Conservation (phyloP, 1,140 invertebrate genomes). For the Subanguina moxae region DNA sequence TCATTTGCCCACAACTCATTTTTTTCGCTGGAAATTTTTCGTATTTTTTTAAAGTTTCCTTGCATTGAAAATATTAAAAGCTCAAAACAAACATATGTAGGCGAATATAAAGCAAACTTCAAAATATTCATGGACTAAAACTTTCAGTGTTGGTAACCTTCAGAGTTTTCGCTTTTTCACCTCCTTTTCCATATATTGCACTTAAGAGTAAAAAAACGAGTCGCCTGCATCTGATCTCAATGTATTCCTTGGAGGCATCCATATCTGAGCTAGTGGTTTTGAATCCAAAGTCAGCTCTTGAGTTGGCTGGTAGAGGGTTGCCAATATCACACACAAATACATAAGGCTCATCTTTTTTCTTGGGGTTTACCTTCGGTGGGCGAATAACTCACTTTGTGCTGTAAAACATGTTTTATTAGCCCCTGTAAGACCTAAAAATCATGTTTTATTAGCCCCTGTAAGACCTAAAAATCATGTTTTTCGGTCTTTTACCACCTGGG, state of each 20-base stretch:
- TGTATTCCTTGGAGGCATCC: conserved; percentile 40
- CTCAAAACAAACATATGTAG: too few relatives aligned
- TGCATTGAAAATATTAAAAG: too few relatives aligned
- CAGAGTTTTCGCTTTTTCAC: too few relatives aligned
- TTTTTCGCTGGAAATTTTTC: too few relatives aligned
- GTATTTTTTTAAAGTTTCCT: too few relatives aligned
- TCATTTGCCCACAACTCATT: too few relatives aligned
- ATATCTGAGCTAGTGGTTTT: conserved; percentile 48
- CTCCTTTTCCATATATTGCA: too few relatives aligned
- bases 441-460: background rate
- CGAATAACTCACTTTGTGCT: conserved; percentile 49
- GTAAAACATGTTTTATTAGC: conserved; percentile 12
- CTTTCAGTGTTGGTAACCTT: too few relatives aligned
- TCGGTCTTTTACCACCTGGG: background rate
- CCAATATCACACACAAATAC: conserved; percentile 53
- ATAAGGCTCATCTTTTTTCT: conserved; percentile 38
- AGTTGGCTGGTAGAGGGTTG: conserved; percentile 56
- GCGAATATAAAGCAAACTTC: too few relatives aligned
- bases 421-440: conserved; percentile 22
- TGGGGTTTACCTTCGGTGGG: conserved; percentile 39
- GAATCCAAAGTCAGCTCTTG: conserved; percentile 46
- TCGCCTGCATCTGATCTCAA: conserved; percentile 30
- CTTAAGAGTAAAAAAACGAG: too few relatives aligned
- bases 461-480: background rate
- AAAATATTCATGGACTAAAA: too few relatives aligned